Evolutionary conservation across 2,113 vertebrate species (phyloP).

Genomic region (human): GRCh38 chr1:21665501-21666000

Average conservation of each 20-base stretch:
- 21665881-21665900: background rate
- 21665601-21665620: background rate
- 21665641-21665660: slow-evolving; percentile 25
- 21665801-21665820: background rate
- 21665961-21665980: background rate
- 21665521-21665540: background rate
- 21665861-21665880: background rate
- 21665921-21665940: slow-evolving; percentile 2
- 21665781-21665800: background rate
- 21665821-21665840: background rate
- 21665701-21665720: background rate
- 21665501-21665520: background rate
- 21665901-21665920: background rate
- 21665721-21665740: background rate
- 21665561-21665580: background rate
- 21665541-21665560: background rate
- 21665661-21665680: slow-evolving; percentile 43
- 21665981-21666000: slow-evolving; percentile 27
- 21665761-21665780: background rate
- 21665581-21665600: background rate
- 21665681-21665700: slow-evolving; percentile 29
- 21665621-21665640: slow-evolving; percentile 24
- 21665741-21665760: background rate
- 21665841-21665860: background rate
- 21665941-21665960: background rate